phyloP scores from a whole-genome alignment of 2,888 invertebrate species.

The Philonicus albiceps region DNA sequence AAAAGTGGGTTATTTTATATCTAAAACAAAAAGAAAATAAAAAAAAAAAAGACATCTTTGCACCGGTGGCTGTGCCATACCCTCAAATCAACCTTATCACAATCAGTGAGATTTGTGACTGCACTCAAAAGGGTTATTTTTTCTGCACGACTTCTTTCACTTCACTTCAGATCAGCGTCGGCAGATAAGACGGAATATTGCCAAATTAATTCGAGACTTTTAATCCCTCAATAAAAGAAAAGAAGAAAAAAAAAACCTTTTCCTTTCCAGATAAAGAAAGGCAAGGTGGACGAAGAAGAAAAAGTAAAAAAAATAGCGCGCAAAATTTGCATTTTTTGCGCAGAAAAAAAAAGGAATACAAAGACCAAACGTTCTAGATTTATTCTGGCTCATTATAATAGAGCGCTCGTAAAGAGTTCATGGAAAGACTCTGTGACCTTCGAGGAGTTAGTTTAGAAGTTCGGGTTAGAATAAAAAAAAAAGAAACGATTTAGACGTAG shows the following conservation, averaged over 20 bases:
- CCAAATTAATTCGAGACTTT: neutral
- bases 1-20: neutral
- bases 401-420: neutral
- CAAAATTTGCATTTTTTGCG: neutral
- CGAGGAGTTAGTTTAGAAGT: neutral
- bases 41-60: neutral
- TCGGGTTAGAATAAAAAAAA: neutral
- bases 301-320: neutral
- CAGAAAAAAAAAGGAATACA: neutral
- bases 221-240: neutral
- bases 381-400: neutral
- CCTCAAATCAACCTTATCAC: neutral
- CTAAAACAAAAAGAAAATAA: no score
- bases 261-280: neutral
- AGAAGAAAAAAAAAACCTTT: neutral
- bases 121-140: neutral
- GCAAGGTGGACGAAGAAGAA: neutral
- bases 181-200: neutral
- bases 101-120: neutral
- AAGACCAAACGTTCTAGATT: neutral
- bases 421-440: neutral
- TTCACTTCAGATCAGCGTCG: neutral
- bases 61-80: neutral
- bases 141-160: neutral
- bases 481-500: neutral